Conservation (phyloP, 2,797 vertebrate genomes). For the Novumbra hubbsi region DNA sequence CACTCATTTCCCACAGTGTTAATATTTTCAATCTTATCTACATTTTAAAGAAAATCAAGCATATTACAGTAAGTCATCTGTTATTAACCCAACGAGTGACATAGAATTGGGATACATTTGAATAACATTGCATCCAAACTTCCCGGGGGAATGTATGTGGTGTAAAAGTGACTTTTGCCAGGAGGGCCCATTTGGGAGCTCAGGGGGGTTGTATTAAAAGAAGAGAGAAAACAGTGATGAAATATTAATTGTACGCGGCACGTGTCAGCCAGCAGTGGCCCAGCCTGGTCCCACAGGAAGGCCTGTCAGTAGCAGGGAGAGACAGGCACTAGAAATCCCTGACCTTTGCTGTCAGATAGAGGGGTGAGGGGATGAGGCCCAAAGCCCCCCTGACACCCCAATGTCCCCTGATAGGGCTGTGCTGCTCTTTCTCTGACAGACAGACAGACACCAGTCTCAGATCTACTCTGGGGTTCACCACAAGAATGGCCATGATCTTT, state of each 20-base stretch:
- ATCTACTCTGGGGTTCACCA: not conserved
- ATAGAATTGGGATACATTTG: too few relatives aligned
- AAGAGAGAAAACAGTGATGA: constrained; percentile 65
- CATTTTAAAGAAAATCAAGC: not conserved
- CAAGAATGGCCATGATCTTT: not conserved
- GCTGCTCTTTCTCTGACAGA: constrained; percentile 13
- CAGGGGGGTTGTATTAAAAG: constrained; percentile 51
- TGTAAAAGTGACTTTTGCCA: not conserved
- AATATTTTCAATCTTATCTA: not conserved
- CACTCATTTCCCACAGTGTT: too few relatives aligned
- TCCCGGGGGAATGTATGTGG: not conserved
- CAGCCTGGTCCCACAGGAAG: constrained; percentile 70
- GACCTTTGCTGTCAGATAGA: constrained; percentile 79
- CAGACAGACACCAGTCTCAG: constrained; percentile 1
- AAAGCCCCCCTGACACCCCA: constrained; percentile 61
- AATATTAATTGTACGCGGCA: constrained; percentile 77
- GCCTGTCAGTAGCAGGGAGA: constrained; percentile 71
- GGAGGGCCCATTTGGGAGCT: constrained; percentile 21
- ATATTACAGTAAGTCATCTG: too few relatives aligned
- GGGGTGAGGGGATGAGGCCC: constrained; percentile 56
- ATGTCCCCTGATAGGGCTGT: constrained; percentile 56
- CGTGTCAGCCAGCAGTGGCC: constrained; percentile 58
- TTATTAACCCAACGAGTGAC: too few relatives aligned
- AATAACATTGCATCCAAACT: not conserved
- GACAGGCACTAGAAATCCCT: constrained; percentile 67